phyloP scores from a whole-genome alignment of 2,797 vertebrate genomes.

The Cottoperca gobio region DNA sequence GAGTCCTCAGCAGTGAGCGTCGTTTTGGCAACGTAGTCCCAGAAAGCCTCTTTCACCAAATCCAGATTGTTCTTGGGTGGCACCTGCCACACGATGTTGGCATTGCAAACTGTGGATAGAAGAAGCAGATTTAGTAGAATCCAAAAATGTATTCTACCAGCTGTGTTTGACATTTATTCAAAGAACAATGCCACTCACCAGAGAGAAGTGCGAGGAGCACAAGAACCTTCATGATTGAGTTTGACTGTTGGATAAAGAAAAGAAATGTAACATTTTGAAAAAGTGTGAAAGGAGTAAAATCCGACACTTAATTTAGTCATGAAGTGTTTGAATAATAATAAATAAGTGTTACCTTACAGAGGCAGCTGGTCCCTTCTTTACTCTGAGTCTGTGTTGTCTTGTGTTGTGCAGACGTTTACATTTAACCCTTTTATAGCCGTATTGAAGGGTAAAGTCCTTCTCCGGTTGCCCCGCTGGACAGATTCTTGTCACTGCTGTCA shows the following conservation, averaged over 20 bases:
- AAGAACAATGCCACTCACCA: slow-evolving; percentile 68
- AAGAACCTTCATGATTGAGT: slow-evolving; percentile 77
- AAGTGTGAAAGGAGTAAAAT: fast-evolving
- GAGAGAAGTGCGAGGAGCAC: slow-evolving; percentile 75
- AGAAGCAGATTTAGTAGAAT: neutral
- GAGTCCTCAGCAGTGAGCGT: slow-evolving; percentile 75
- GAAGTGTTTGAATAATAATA: neutral
- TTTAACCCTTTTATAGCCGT: slow-evolving; percentile 40
- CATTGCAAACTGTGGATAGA: slow-evolving; percentile 74
- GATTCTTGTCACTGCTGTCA: slow-evolving; percentile 30
- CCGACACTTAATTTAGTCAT: too few relatives aligned
- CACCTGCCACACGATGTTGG: slow-evolving; percentile 73
- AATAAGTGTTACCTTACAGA: slow-evolving; percentile 51
- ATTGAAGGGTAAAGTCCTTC: slow-evolving; percentile 63
- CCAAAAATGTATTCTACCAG: too few relatives aligned
- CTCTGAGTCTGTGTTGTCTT: slow-evolving; percentile 10
- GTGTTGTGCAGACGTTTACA: neutral
- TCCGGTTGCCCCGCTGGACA: slow-evolving; percentile 58
- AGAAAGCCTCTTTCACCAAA: slow-evolving; percentile 81
- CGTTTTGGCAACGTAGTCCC: slow-evolving; percentile 79
- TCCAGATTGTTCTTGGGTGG: slow-evolving; percentile 72
- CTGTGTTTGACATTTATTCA: neutral
- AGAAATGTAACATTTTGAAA: neutral
- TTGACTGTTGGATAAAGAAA: slow-evolving; percentile 21
- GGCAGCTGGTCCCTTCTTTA: slow-evolving; percentile 27